A percentile compares a stretch with the other conserved stretches of the same genome.
Evolutionary conservation across 2,113 vertebrate genomes (phyloP).

Genomic region (Apteryx mantelli): DNA sequence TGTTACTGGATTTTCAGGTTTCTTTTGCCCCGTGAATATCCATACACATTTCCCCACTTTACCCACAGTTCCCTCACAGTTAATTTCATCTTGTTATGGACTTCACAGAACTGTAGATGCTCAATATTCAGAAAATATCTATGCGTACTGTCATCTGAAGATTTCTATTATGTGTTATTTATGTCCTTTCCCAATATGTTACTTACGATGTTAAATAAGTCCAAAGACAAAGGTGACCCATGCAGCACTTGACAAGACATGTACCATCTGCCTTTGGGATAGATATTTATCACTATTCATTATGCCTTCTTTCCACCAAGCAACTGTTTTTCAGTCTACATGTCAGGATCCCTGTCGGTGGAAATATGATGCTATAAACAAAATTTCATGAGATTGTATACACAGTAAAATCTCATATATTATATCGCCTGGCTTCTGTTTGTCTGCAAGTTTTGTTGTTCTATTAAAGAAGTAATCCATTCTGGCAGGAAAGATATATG

Average conservation of each 20-base stretch:
- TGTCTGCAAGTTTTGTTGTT: not conserved
- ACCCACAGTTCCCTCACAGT: not conserved
- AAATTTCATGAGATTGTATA: not conserved
- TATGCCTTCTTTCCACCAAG: not conserved
- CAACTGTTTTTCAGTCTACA: not conserved
- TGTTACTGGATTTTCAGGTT: not conserved
- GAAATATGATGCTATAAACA: not conserved
- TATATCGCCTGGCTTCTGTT: not conserved
- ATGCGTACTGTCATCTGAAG: not conserved
- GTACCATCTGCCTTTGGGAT: not conserved
- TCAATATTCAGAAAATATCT: not conserved
- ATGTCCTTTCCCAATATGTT: not conserved
- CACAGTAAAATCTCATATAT: not conserved
- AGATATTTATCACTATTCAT: conserved; percentile 9
- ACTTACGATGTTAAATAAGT: not conserved
- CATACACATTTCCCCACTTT: not conserved
- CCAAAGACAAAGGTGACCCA: not conserved
- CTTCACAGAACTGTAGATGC: not conserved
- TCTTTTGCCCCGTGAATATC: not conserved
- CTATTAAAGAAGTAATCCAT: not conserved
- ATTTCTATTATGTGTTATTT: not conserved
- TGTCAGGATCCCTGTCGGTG: not conserved
- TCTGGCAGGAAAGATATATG: not conserved
- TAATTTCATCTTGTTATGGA: not conserved
- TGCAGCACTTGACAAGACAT: not conserved